These are phyloP conservation scores for Netelia inedita DNA, from an alignment of 2,888 invertebrate genomes.

Conservation along the genomic window DNA sequence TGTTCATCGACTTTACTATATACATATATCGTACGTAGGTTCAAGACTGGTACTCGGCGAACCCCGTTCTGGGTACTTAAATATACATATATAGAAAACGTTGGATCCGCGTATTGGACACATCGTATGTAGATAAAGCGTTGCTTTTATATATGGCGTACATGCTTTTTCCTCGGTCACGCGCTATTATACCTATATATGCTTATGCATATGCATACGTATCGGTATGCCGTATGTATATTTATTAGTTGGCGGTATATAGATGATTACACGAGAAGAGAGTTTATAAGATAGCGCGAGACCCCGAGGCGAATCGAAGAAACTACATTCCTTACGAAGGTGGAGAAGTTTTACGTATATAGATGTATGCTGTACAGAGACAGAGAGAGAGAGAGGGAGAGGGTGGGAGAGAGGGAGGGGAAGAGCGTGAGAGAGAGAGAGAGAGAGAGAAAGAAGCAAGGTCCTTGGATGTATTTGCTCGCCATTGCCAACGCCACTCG, in stretches of 20 bases:
- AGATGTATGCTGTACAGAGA: conserved; percentile 36
- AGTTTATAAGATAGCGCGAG: conserved; percentile 57
- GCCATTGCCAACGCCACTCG: conserved; percentile 40
- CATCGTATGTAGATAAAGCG: conserved; percentile 46
- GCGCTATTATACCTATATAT: not conserved
- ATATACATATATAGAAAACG: conserved; percentile 29
- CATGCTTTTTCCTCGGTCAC: conserved; percentile 37
- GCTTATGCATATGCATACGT: not conserved
- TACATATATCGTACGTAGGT: conserved; percentile 37
- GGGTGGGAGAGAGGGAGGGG: conserved; percentile 26
- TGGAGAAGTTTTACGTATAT: conserved; percentile 42
- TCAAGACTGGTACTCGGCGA: not conserved
- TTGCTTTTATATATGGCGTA: conserved; percentile 41
- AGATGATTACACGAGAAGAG: conserved; percentile 65
- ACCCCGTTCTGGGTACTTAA: conserved; percentile 16
- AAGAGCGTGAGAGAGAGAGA: conserved; percentile 20
- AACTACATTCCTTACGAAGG: conserved; percentile 69
- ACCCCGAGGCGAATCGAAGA: conserved; percentile 63
- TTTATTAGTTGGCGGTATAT: conserved; percentile 64
- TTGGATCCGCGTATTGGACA: conserved; percentile 19
- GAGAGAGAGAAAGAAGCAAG: conserved; percentile 51
- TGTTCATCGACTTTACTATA: conserved; percentile 8
- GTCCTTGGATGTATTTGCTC: conserved; percentile 48
- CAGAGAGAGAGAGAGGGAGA: conserved; percentile 8
- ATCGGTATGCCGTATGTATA: conserved; percentile 38